These are phyloP conservation scores for Crax fasciolata DNA, from an alignment of 2,797 vertebrate genomes.

Conservation along the genomic window DNA sequence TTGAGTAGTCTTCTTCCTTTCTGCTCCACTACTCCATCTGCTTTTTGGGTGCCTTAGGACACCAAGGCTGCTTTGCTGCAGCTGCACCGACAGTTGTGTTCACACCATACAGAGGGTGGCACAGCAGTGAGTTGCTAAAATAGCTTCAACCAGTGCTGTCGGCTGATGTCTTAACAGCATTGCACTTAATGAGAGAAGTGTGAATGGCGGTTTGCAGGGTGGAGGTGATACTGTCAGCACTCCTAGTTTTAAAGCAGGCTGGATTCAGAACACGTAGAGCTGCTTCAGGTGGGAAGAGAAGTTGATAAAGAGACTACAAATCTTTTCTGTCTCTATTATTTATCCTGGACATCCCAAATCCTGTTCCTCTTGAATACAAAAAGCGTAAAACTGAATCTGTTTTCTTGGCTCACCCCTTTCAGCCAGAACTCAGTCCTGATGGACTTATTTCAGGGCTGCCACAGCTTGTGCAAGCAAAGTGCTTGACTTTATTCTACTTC, in stretches of 20 bases:
- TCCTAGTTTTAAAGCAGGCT: neutral
- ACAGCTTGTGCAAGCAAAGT: accelerated
- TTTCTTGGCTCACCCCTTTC: neutral
- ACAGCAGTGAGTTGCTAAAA: accelerated
- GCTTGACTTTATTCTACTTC: neutral
- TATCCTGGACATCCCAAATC: neutral
- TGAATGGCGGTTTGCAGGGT: neutral
- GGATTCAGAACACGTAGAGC: neutral
- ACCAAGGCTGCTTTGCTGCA: neutral
- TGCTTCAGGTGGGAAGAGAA: neutral
- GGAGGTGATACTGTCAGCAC: neutral
- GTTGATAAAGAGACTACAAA: neutral
- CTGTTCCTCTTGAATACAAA: neutral
- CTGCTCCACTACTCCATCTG: neutral
- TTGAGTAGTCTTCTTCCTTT: neutral
- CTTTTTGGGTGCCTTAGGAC: neutral
- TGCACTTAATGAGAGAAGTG: accelerated
- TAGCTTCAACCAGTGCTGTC: neutral
- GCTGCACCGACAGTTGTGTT: neutral
- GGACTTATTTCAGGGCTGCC: neutral
- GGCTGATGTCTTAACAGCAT: neutral
- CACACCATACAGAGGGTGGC: neutral
- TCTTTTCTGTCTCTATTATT: neutral
- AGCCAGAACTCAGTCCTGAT: neutral
- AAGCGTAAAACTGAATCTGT: neutral